Percentiles rank a stretch among this genome's conserved stretches.
phyloP scores from a whole-genome alignment of 2,113 vertebrate species.

The Gobiocypris rarus region DNA sequence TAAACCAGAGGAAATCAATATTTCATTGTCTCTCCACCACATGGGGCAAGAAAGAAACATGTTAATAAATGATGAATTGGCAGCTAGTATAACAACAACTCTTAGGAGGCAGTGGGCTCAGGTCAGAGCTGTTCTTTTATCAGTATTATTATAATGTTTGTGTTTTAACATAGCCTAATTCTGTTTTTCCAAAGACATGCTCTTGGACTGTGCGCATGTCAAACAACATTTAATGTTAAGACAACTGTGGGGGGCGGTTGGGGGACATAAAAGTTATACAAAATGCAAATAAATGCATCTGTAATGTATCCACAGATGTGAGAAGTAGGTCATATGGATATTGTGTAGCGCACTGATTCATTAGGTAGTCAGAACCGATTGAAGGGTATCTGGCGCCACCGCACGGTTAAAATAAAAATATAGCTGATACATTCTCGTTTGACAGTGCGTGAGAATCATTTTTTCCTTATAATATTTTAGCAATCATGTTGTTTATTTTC shows the following conservation, averaged over 20 bases:
- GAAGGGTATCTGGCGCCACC: slow-evolving; percentile 57
- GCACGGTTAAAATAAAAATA: slow-evolving; percentile 54
- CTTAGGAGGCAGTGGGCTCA: slow-evolving; percentile 53
- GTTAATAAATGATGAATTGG: slow-evolving; percentile 72
- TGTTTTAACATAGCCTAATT: not conserved
- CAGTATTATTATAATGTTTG: not conserved
- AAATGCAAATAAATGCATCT: not conserved
- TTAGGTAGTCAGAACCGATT: not conserved
- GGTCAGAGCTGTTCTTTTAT: slow-evolving; percentile 32
- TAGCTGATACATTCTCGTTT: not conserved
- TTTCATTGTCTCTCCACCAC: slow-evolving; percentile 64
- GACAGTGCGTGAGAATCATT: not conserved
- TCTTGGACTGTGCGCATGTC: not conserved
- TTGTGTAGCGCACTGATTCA: not conserved
- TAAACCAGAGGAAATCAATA: slow-evolving; percentile 69
- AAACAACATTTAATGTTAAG: not conserved
- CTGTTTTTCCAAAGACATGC: not conserved
- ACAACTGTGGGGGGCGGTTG: not conserved
- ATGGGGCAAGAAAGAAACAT: slow-evolving; percentile 55
- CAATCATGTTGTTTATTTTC: not conserved
- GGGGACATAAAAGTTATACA: not conserved
- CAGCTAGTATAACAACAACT: slow-evolving; percentile 67
- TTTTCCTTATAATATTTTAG: not conserved
- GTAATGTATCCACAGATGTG: not conserved
- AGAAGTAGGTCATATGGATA: slow-evolving; percentile 20